Conservation (phyloP, 2,113 vertebrate genomes). For the Poeciliopsis prolifica region DNA sequence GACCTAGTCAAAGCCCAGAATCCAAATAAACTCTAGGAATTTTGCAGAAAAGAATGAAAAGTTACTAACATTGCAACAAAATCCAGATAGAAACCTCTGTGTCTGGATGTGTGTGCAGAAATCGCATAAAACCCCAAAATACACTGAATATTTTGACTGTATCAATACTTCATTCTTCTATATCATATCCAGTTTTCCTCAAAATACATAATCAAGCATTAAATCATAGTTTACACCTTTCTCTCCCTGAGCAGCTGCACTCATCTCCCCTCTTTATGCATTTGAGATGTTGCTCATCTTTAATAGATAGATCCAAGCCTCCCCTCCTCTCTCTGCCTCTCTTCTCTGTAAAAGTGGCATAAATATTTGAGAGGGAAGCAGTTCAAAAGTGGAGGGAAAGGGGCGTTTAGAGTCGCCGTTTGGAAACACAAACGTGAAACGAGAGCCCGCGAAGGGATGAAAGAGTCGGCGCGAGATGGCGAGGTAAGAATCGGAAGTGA, state of each 20-base stretch:
- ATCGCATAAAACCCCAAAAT: neutral
- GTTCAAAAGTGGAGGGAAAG: conserved; percentile 67
- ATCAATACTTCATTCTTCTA: neutral
- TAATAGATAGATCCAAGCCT: conserved; percentile 73
- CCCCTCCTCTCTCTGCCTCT: conserved; percentile 54
- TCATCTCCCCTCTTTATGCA: conserved; percentile 68
- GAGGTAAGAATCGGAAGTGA: conserved; percentile 30
- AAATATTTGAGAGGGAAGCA: conserved; percentile 76
- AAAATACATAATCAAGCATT: conserved; percentile 40
- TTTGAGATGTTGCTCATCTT: conserved; percentile 75
- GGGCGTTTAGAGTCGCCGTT: conserved; percentile 69
- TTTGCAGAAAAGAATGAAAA: too few species aligned
- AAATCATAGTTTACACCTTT: conserved; percentile 56
- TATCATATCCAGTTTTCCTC: neutral
- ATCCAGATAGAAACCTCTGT: too few species aligned
- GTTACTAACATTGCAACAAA: too few species aligned
- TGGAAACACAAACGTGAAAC: conserved; percentile 71
- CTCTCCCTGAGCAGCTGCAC: conserved; percentile 38
- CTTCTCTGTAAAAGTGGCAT: conserved; percentile 64
- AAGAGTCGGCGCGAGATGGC: conserved; percentile 20
- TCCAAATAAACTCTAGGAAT: too few species aligned
- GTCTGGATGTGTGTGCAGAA: neutral
- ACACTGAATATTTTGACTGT: neutral
- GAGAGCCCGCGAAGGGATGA: conserved; percentile 55
- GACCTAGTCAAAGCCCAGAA: too few species aligned